Percentiles rank a stretch among this genome's conserved stretches.
Conservation (phyloP, 2,888 invertebrate species). For the Trachelus iudaicus region DNA sequence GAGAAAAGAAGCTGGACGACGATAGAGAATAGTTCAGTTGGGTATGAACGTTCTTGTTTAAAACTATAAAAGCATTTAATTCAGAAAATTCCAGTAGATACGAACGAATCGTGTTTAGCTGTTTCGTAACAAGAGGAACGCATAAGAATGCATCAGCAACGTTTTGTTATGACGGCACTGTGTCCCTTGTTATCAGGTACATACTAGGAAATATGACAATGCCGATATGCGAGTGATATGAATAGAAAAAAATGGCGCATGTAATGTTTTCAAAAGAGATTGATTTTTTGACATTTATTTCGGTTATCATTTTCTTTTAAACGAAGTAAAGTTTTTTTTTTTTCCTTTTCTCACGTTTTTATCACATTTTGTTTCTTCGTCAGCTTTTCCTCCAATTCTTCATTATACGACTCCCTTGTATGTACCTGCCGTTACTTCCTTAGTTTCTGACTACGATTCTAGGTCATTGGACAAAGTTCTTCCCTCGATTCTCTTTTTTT, state of each 20-base stretch:
- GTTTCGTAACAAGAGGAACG: too few species aligned
- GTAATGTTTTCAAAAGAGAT: background rate
- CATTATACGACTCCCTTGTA: too few species aligned
- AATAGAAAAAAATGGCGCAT: background rate
- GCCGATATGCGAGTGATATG: background rate
- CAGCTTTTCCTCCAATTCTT: too few species aligned
- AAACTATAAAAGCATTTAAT: background rate
- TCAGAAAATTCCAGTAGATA: background rate
- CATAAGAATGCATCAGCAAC: background rate
- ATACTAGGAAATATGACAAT: background rate
- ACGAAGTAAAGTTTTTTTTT: background rate
- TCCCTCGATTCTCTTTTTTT: background rate
- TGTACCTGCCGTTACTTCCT: background rate
- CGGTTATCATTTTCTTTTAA: background rate
- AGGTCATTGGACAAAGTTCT: background rate
- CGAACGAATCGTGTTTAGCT: too few species aligned
- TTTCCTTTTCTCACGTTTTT: background rate
- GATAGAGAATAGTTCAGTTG: background rate
- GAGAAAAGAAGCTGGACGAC: background rate
- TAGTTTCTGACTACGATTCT: background rate
- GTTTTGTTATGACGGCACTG: background rate
- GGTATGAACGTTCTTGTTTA: background rate
- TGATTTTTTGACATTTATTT: background rate
- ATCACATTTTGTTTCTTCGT: too few species aligned
- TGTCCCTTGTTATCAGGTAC: background rate